Evolutionary conservation across 2,113 vertebrate species (phyloP).

Genomic region (Sinocyclocheilus anophthalmus): DNA sequence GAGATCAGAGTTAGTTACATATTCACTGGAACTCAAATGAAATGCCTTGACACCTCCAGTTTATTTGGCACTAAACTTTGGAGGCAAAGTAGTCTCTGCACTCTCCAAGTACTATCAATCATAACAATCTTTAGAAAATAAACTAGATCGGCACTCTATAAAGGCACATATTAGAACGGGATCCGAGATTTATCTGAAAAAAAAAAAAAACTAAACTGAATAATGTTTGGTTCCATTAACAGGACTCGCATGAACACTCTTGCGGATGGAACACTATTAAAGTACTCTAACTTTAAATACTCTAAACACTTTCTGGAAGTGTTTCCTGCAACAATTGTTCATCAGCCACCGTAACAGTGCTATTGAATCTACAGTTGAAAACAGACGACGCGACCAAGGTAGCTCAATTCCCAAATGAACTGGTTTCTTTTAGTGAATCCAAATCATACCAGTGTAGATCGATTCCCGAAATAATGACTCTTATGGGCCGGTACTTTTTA

Average conservation of each 20-base stretch:
- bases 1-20: slow-evolving; percentile 23
- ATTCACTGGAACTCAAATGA: slow-evolving; percentile 13
- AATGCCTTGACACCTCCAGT: slow-evolving; percentile 22
- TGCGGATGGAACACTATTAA: neutral
- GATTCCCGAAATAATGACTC: too few species aligned
- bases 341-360: too few species aligned
- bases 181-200: neutral
- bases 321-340: too few species aligned
- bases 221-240: too few species aligned
- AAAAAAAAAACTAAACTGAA: too few species aligned
- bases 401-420: neutral
- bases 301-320: too few species aligned
- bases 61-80: neutral
- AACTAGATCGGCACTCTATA: neutral
- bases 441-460: too few species aligned
- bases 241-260: neutral
- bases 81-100: slow-evolving; percentile 7
- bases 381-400: too few species aligned
- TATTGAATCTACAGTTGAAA: too few species aligned
- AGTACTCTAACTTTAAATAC: too few species aligned
- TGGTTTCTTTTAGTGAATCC: neutral
- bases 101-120: neutral
- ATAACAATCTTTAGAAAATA: neutral
- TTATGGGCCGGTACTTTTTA: too few species aligned
- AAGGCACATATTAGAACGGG: neutral